A percentile compares a stretch with the other conserved stretches of the same genome.
These are phyloP conservation scores for Bellardia bayeri DNA, from an alignment of 2,888 invertebrate genomes.

Conservation along the genomic window DNA sequence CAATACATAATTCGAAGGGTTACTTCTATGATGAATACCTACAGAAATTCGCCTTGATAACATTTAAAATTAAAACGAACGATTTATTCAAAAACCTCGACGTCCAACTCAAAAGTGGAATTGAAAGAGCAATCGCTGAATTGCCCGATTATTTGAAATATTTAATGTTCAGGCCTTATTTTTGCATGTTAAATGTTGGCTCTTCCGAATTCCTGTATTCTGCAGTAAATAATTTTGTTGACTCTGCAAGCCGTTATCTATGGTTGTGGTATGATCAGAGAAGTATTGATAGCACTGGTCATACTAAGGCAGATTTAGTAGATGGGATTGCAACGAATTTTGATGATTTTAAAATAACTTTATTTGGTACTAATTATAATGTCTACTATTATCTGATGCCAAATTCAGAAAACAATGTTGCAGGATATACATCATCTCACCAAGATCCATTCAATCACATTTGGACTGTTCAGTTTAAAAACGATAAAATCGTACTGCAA, in stretches of 20 bases:
- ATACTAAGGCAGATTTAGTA: not conserved
- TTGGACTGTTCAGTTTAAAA: not conserved
- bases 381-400: constrained; percentile 2
- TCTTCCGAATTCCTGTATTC: not conserved
- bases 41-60: not conserved
- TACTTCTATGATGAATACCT: not conserved
- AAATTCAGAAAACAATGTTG: not conserved
- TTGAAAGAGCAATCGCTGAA: not conserved
- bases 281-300: not conserved
- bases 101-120: not conserved
- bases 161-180: not conserved
- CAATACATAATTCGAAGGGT: not conserved
- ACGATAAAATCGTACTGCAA: not conserved
- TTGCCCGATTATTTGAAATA: constrained; percentile 11
- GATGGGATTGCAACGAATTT: not conserved
- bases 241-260: not conserved
- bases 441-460: not conserved
- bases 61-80: not conserved
- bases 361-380: not conserved
- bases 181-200: constrained; percentile 13
- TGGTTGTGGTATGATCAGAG: constrained; percentile 1
- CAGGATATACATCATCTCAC: not conserved
- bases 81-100: not conserved
- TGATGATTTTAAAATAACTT: not conserved
- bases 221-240: not conserved